Base-by-base conservation (phyloP, 1,140 invertebrate genomes). In the Tyrophagus putrescentiae region DNA sequence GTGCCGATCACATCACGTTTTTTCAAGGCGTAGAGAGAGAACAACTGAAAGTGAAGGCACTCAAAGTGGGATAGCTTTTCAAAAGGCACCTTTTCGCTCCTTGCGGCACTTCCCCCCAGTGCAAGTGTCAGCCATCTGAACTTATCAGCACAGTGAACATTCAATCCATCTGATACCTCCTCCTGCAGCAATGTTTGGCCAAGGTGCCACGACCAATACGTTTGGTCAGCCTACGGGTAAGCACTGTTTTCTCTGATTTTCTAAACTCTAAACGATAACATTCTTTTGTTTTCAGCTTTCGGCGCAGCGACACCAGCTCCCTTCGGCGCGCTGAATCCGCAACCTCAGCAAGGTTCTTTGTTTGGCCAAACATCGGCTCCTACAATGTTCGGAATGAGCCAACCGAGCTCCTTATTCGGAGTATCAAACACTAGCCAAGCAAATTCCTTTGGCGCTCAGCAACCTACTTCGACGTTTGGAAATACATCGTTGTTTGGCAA, bases 391-490 rank as follows among this genome's bases (percentile, higher is more conserved):
- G 56, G 56, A 4, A n/a, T 33, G 31, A 50, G 7, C 21, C 25
- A 57, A 33, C 16, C 25, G 28, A 57, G 31, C 13, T 9, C 56
- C 21, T 23, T 57, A 6, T 57, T 57, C 27, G 56, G 57, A 32
- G 9, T 29, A n/a, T 2, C 39, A 41, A 7, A 34, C 5, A 52
- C 54, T 54, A 5, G 27, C 11, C 39, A 42, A 28, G 50, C 57
- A 9, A 59, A 34, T 59, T 23, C 57, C 44, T 59, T 59, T 59
- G 57, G 57, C 23, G 9, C 57, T 9, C 33, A 50, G 21, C 41
- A 41, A 42, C 13, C 57, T 1, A 6, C 57, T 13, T 27, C 13
- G 16, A 13, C 18, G 4, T 4, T 36, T 34, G 36, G 50, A n/a
- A 44, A 42, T 32, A 42, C 61, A 7, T 36, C 53, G 7, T 44